Evolutionary conservation across 2,113 vertebrate genomes (phyloP), one percentile per base, ranked within the genome.

Genomic region (Leucopsar rothschildi): DNA sequence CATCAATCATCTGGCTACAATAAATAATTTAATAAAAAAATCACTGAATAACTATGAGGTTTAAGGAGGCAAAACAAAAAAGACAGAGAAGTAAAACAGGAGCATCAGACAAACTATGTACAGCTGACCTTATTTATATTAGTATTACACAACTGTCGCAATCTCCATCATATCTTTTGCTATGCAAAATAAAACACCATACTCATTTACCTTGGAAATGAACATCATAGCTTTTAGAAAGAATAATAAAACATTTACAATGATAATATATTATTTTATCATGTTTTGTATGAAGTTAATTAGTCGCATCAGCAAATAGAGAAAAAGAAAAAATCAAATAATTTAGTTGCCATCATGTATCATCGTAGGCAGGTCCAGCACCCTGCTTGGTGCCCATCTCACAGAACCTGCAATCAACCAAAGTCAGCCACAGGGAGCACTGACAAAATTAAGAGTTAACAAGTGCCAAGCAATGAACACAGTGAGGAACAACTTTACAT

Each of bases 21-120:
- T 98, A 98, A 98, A 98, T 98, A 97, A 98, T 98, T 97, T 98
- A 98, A 97, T 97, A 73, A 85, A 97, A 90, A 75, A 78, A 97
- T 96, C 97, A 97, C 81, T 94, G 84, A 78, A 61, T 97, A 97
- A 86, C 95, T 97, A 88, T 12, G 92, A 96, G 92, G 96, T 95
- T 92, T 96, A 69, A 70, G 44, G 64, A 92, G 45, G 61, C 77
- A 94, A 80, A 82, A 88, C 29, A 75, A 72, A 94, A 97, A 94
- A 75, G 86, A 92, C 59, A 92, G 61, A 92, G 92, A 96, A 97
- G 44, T 44, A 96, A 96, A 97, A 90, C 86, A 94, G 88, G 65
- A 93, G 39, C 47, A 78, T 82, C 75, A 94, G 69, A 77, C 50
- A 84, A 87, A 69, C 33, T 84, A 59, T 79, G 79, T 64, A 69